A percentile compares a stretch with the other conserved stretches of the same genome.
Conservation (phyloP, 2,888 invertebrate genomes). For the Tuberolachnus salignus region DNA sequence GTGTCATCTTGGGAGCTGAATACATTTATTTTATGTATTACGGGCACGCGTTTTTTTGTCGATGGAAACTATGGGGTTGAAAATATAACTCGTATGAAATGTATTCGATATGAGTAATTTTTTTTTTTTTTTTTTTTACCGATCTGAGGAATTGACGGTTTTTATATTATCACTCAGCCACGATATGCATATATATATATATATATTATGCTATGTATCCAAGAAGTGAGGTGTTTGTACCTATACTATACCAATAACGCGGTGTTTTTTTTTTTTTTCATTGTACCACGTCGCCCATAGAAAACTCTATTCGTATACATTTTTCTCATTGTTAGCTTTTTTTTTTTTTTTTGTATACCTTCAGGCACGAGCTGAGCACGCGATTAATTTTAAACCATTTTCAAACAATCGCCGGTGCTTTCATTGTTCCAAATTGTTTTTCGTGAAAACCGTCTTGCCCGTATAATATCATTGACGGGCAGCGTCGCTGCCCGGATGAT, state of each 20-base stretch:
- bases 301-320: slow-evolving; percentile 29
- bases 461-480: neutral
- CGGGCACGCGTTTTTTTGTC: slow-evolving; percentile 14
- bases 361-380: slow-evolving; percentile 49
- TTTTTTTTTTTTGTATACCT: slow-evolving; percentile 13
- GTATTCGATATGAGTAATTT: neutral
- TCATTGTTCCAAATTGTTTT: slow-evolving; percentile 40
- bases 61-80: neutral
- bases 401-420: slow-evolving; percentile 41
- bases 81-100: neutral
- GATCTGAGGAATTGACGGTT: neutral
- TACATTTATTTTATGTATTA: too few relatives aligned
- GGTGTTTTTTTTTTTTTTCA: slow-evolving; percentile 23
- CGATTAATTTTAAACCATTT: slow-evolving; percentile 51
- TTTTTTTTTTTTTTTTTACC: slow-evolving; percentile 9
- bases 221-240: neutral
- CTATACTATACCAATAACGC: neutral
- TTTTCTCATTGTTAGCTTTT: slow-evolving; percentile 44
- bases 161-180: too few relatives aligned
- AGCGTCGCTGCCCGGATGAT: neutral
- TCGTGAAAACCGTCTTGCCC: slow-evolving; percentile 27
- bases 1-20: too few relatives aligned
- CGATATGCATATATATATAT: neutral
- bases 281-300: slow-evolving; percentile 35
- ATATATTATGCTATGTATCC: neutral